Conservation (phyloP, 2,888 invertebrate genomes). For the Raillietiella orientalis region DNA sequence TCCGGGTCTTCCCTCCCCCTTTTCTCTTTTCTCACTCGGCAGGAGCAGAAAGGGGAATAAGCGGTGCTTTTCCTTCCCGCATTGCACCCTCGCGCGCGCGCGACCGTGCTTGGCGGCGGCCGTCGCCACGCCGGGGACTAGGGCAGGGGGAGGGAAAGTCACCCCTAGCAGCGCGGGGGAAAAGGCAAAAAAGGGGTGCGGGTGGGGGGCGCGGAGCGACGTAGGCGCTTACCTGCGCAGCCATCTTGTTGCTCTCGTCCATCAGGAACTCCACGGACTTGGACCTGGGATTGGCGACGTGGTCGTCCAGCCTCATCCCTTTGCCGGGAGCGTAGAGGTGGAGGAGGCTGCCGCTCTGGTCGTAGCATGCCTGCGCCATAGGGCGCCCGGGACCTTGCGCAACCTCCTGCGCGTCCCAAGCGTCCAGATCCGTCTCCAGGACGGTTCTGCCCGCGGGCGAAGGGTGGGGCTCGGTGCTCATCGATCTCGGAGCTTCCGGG, state of each 20-base stretch:
- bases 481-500: too few relatives aligned
- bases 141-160: too few relatives aligned
- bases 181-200: too few relatives aligned
- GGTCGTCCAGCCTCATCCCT: conserved; percentile 5
- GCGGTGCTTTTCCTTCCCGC: conserved; percentile 6
- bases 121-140: too few relatives aligned
- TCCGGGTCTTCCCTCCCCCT: too few relatives aligned
- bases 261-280: conserved; percentile 85
- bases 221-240: conserved; percentile 57
- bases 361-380: conserved; percentile 15
- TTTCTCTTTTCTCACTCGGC: too few relatives aligned
- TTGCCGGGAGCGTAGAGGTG: conserved; percentile 8
- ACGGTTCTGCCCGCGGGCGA: too few relatives aligned
- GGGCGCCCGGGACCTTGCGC: conserved; percentile 11
- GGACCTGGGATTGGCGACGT: conserved; percentile 13
- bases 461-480: too few relatives aligned
- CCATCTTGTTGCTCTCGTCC: conserved; percentile 64
- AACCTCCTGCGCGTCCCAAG: conserved; percentile 10
- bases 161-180: too few relatives aligned
- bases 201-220: too few relatives aligned
- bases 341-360: conserved; percentile 18
- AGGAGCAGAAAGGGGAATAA: conserved; percentile 7
- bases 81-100: conserved; percentile 4
- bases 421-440: conserved; percentile 69
- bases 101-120: too few relatives aligned